Conservation (phyloP, 1,140 invertebrate genomes). For the Saxidomus purpurata region DNA sequence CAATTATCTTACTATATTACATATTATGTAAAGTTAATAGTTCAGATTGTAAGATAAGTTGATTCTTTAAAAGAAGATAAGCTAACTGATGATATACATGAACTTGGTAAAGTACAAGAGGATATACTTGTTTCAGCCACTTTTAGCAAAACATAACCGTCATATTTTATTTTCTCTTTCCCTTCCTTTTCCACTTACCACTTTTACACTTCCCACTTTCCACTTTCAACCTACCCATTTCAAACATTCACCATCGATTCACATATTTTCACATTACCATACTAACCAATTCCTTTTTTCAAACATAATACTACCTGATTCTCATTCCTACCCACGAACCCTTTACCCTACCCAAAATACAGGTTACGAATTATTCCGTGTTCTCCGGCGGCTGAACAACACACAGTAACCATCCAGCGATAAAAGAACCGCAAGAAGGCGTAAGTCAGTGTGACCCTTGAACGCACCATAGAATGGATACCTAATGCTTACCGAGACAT, state of each 20-base stretch:
- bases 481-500: not conserved
- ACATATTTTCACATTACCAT: no score
- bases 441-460: conserved; percentile 12
- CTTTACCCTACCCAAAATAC: not conserved
- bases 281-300: no score
- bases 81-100: no score
- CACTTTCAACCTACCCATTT: not conserved
- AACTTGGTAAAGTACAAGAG: no score
- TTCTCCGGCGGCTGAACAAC: not conserved
- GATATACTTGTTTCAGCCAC: no score
- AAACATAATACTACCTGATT: no score
- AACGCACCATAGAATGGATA: not conserved
- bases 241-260: not conserved
- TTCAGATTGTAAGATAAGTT: not conserved
- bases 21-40: not conserved
- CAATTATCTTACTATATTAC: not conserved
- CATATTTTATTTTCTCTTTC: conserved; percentile 8
- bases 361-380: not conserved
- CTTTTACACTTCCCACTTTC: not conserved
- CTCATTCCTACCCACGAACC: not conserved
- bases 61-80: no score
- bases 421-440: not conserved
- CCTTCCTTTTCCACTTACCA: not conserved
- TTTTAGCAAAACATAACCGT: no score
- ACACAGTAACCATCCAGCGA: not conserved